A percentile compares a stretch with the other conserved stretches of the same genome.
These are phyloP conservation scores for Todiramphus saurophagus DNA, from an alignment of 2,113 vertebrate genomes.

Conservation along the genomic window DNA sequence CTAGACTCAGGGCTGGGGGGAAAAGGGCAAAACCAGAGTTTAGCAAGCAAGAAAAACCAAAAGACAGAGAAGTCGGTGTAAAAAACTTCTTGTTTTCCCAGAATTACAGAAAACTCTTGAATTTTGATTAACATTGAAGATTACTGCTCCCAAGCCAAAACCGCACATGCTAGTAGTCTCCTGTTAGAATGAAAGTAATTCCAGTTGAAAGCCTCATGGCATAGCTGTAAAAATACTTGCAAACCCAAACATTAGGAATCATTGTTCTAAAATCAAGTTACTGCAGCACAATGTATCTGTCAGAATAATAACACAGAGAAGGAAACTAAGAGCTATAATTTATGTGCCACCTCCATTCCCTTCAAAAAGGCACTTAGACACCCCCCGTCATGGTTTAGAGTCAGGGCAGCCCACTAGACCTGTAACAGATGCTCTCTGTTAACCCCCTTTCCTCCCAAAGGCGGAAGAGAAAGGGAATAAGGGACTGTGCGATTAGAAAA, in stretches of 20 bases:
- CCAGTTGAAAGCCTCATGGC: background rate
- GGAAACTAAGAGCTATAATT: background rate
- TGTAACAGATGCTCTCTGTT: too few species aligned
- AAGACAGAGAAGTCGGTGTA: background rate
- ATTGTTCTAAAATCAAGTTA: background rate
- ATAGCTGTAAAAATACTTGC: background rate
- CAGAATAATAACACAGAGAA: background rate
- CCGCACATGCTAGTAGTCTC: background rate
- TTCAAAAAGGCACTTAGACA: background rate
- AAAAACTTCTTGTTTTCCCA: background rate
- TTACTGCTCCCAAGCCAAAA: background rate
- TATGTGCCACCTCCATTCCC: accelerated
- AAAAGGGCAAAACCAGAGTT: background rate
- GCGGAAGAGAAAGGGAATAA: too few species aligned
- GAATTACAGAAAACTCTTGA: background rate
- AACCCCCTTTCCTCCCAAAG: too few species aligned
- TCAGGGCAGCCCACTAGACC: too few species aligned
- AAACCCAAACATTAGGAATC: background rate
- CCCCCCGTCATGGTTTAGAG: background rate
- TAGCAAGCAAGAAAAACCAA: background rate
- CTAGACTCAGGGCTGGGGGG: accelerated
- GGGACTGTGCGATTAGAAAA: too few species aligned
- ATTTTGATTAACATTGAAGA: background rate
- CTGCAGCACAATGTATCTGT: background rate
- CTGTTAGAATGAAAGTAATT: background rate